These are phyloP conservation scores for Philereme vetulata DNA, from an alignment of 2,888 invertebrate genomes.

Conservation along the genomic window DNA sequence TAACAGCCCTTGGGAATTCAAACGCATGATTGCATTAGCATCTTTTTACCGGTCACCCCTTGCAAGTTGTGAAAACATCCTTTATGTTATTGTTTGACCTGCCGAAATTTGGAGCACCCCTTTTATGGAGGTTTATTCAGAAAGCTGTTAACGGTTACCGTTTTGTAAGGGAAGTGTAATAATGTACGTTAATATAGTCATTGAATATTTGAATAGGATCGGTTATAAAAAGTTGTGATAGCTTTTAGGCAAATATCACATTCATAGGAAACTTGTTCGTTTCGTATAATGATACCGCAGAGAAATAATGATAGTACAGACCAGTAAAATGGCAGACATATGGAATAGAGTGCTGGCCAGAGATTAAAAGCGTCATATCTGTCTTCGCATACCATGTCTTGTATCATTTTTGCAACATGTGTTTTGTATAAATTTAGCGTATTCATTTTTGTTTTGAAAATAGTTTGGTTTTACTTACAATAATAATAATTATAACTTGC, in stretches of 20 bases:
- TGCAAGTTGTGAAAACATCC: constrained; percentile 65
- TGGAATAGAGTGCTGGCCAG: constrained; percentile 4
- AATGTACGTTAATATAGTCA: constrained; percentile 19
- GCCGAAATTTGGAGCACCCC: constrained; percentile 62
- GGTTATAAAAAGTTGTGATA: neutral
- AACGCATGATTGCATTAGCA: constrained; percentile 65
- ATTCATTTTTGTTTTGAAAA: too few species aligned
- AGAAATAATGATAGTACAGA: too few species aligned
- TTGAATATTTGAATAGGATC: constrained; percentile 14
- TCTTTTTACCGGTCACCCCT: constrained; percentile 64
- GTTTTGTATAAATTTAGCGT: too few species aligned
- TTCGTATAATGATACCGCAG: too few species aligned
- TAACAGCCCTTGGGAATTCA: constrained; percentile 56
- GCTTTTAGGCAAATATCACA: neutral
- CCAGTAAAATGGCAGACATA: neutral
- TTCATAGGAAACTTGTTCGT: neutral
- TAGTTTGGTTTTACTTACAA: too few species aligned
- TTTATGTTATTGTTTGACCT: constrained; percentile 74
- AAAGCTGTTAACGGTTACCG: constrained; percentile 38
- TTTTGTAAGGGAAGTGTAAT: constrained; percentile 27
- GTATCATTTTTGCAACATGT: constrained; percentile 36
- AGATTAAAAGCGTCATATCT: constrained; percentile 40
- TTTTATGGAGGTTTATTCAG: constrained; percentile 60
- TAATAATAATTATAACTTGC: too few species aligned
- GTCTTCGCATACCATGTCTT: constrained; percentile 46